Evolutionary conservation across 2,888 invertebrate species (phyloP).

Genomic region (Acrocyrtus sp.): DNA sequence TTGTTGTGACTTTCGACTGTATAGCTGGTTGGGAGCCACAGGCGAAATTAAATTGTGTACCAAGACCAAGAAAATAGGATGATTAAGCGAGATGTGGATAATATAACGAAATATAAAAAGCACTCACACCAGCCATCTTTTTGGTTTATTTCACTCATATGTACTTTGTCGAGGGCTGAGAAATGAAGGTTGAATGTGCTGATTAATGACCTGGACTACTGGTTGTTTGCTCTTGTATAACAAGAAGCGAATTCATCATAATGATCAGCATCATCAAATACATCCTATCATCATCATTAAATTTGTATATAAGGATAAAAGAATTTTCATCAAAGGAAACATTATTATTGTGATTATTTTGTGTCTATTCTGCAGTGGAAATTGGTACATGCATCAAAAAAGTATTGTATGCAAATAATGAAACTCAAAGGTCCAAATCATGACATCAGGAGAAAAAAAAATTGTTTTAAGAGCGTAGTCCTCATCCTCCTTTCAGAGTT

Average conservation of each 20-base stretch:
- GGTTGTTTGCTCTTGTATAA: conserved; percentile 48
- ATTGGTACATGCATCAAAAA: background rate
- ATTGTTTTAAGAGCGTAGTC: too few relatives aligned
- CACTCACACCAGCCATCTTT: too few relatives aligned
- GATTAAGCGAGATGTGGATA: conserved; percentile 30
- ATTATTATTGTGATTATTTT: conserved; percentile 29
- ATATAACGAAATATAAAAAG: too few relatives aligned
- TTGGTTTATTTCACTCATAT: conserved; percentile 32
- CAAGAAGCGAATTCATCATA: conserved; percentile 40
- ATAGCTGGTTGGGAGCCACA: conserved; percentile 29
- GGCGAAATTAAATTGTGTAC: conserved; percentile 46
- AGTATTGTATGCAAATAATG: too few relatives aligned
- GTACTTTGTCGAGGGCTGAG: conserved; percentile 23
- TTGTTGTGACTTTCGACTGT: conserved; percentile 5
- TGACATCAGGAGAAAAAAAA: too few relatives aligned
- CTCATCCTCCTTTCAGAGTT: too few relatives aligned
- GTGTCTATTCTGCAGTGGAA: too few relatives aligned
- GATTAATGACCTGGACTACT: conserved; percentile 52
- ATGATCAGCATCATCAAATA: conserved; percentile 28
- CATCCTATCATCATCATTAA: conserved; percentile 39
- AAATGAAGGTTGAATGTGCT: conserved; percentile 46
- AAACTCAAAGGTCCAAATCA: too few relatives aligned
- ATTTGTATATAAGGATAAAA: conserved; percentile 26
- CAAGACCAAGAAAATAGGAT: conserved; percentile 13
- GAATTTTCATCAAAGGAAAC: conserved; percentile 17